phyloP scores from a whole-genome alignment of 2,888 invertebrate species.

The Stegana nigrithorax region DNA sequence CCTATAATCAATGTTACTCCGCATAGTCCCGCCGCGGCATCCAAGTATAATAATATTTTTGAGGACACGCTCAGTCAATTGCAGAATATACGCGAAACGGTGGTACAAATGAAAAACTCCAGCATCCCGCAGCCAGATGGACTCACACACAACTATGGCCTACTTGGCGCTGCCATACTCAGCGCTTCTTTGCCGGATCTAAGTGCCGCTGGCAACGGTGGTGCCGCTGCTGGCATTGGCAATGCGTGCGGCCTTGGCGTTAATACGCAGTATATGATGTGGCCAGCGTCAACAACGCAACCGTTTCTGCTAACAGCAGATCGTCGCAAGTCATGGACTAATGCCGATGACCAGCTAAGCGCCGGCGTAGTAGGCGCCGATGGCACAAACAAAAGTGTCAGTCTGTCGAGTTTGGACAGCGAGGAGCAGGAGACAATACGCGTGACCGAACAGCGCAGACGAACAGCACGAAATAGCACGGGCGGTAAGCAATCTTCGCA shows the following conservation, averaged over 20 bases:
- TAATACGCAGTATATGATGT: conserved; percentile 52
- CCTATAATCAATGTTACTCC: conserved; percentile 91
- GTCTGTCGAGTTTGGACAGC: conserved; percentile 85
- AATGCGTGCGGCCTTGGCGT: conserved; percentile 8
- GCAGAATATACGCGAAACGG: conserved; percentile 68
- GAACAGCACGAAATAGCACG: conserved; percentile 70
- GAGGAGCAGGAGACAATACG: conserved; percentile 79
- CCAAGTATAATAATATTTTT: conserved; percentile 76
- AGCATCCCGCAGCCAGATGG: conserved; percentile 62
- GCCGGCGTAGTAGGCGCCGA: conserved; percentile 71
- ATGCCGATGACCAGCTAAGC: conserved; percentile 78
- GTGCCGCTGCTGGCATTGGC: conserved; percentile 36
- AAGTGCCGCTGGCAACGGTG: conserved; percentile 48
- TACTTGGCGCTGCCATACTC: conserved; percentile 54
- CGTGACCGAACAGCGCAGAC: conserved; percentile 70
- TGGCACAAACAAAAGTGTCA: conserved; percentile 73
- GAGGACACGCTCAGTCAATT: conserved; percentile 68
- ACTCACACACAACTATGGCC: conserved; percentile 51
- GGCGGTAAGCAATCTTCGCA: conserved; percentile 62
- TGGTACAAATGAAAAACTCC: conserved; percentile 69
- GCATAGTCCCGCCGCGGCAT: conserved; percentile 85
- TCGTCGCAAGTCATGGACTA: conserved; percentile 86
- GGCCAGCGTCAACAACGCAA: conserved; percentile 62
- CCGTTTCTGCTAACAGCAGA: conserved; percentile 66
- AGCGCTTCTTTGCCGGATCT: conserved; percentile 67